Percentiles rank a stretch among this genome's conserved stretches.
phyloP scores from a whole-genome alignment of 2,113 vertebrate genomes.

The Arizona elegans region DNA sequence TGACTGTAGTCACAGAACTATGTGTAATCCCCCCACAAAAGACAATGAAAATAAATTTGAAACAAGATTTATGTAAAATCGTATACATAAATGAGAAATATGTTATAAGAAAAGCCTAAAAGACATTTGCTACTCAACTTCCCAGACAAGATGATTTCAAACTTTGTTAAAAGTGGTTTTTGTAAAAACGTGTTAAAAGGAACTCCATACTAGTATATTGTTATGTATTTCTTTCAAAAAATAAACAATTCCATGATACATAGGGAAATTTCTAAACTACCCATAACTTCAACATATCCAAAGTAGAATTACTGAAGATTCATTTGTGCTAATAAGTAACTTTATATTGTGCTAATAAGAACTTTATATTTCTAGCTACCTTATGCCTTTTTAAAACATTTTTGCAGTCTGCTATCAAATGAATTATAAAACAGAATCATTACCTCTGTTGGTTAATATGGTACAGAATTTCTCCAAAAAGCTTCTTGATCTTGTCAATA shows the following conservation, averaged over 20 bases:
- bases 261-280: background rate
- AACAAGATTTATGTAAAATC: background rate
- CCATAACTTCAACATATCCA: background rate
- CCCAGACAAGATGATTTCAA: background rate
- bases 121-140: background rate
- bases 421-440: background rate
- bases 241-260: background rate
- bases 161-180: background rate
- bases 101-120: background rate
- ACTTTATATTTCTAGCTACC: background rate
- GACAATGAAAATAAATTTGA: background rate
- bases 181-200: background rate
- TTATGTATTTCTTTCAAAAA: background rate
- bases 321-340: background rate
- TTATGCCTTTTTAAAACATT: background rate
- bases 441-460: background rate
- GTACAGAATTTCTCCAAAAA: background rate
- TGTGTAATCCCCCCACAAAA: background rate
- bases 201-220: background rate
- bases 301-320: background rate
- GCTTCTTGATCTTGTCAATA: background rate
- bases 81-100: background rate
- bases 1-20: background rate
- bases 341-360: background rate
- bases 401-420: background rate